phyloP scores from a whole-genome alignment of 2,888 invertebrate species.

The Trileptium ribeirensis region DNA sequence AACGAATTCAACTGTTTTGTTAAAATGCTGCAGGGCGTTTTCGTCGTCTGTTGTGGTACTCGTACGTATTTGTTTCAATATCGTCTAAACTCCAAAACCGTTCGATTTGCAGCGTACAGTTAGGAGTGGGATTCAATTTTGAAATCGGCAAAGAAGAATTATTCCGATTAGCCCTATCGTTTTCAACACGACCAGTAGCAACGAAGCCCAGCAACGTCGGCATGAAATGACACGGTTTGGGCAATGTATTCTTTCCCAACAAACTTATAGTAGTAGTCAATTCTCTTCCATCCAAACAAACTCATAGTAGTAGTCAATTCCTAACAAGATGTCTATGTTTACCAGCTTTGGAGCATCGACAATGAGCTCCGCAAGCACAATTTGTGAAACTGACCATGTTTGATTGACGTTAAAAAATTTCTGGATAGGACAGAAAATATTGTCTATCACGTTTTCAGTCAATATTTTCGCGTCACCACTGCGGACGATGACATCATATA shows the following conservation, averaged over 20 bases:
- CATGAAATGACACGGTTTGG: not conserved
- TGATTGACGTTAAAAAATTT: not conserved
- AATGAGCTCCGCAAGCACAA: not conserved
- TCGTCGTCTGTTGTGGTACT: not conserved
- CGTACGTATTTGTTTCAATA: not conserved
- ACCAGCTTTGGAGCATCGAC: not conserved
- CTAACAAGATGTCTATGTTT: not conserved
- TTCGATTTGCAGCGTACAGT: not conserved
- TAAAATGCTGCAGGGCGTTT: not conserved
- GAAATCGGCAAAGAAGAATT: not conserved
- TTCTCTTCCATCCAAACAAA: too few species aligned
- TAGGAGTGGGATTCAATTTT: not conserved
- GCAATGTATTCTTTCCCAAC: not conserved
- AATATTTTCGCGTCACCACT: too few species aligned
- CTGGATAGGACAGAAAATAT: not conserved
- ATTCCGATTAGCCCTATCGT: not conserved
- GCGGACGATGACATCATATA: too few species aligned
- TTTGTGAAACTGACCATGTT: not conserved
- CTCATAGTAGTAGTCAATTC: too few species aligned
- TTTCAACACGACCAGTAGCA: not conserved
- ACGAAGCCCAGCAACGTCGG: not conserved
- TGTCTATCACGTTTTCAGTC: too few species aligned
- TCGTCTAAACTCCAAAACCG: not conserved
- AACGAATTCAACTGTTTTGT: not conserved
- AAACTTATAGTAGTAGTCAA: not conserved